These are phyloP conservation scores for Drosophila flavopinicola DNA, from an alignment of 2,888 invertebrate genomes.

Conservation along the genomic window DNA sequence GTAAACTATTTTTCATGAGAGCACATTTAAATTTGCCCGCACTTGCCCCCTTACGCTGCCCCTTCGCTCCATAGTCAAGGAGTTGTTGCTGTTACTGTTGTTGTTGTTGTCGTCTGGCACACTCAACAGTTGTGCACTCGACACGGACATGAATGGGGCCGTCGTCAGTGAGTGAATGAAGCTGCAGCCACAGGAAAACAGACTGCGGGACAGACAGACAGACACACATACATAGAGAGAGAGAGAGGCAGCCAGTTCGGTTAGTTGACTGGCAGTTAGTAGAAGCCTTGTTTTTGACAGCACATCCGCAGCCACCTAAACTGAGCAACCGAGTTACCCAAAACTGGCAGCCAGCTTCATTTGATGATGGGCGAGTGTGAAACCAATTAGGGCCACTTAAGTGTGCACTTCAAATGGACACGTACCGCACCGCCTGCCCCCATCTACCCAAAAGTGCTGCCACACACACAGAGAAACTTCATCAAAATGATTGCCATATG, in stretches of 20 bases:
- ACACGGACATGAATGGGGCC: slow-evolving; percentile 65
- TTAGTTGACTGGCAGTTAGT: slow-evolving; percentile 59
- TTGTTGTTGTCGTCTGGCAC: slow-evolving; percentile 39
- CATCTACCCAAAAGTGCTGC: slow-evolving; percentile 5
- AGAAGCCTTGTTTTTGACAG: slow-evolving; percentile 71
- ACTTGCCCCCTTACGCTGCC: background rate
- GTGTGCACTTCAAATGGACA: slow-evolving; percentile 75
- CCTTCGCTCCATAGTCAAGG: slow-evolving; percentile 12
- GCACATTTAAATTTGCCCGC: slow-evolving; percentile 48
- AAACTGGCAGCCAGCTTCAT: slow-evolving; percentile 50
- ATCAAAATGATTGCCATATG: slow-evolving; percentile 69
- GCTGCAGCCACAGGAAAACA: slow-evolving; percentile 48
- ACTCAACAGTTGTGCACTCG: slow-evolving; percentile 62
- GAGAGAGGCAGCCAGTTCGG: slow-evolving; percentile 27
- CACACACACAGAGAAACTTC: slow-evolving; percentile 45
- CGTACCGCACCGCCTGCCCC: slow-evolving; percentile 25
- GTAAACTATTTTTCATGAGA: slow-evolving; percentile 66
- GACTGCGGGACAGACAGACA: slow-evolving; percentile 3
- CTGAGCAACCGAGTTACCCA: slow-evolving; percentile 37
- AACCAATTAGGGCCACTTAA: slow-evolving; percentile 81
- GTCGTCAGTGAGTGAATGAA: slow-evolving; percentile 54
- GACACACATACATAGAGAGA: background rate
- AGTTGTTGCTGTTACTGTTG: slow-evolving; percentile 28
- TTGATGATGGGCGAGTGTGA: slow-evolving; percentile 76
- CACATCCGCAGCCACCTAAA: slow-evolving; percentile 40